A percentile compares a stretch with the other conserved stretches of the same genome.
Evolutionary conservation across 2,888 invertebrate genomes (phyloP).

Genomic region (Drosophila testacea): DNA sequence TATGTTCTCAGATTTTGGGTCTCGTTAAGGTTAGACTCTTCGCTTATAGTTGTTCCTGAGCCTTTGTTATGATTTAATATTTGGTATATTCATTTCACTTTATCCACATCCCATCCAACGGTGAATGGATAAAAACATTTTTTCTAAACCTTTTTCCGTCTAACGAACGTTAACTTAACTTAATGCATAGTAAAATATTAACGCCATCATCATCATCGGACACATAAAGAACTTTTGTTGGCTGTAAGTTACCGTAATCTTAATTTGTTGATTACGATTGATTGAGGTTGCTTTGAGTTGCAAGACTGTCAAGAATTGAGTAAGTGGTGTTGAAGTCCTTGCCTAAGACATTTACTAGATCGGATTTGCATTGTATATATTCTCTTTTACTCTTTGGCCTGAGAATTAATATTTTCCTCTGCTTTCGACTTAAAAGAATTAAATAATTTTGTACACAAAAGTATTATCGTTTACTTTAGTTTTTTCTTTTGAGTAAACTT

Average conservation of each 20-base stretch:
- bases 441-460: too few species aligned
- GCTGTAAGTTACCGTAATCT: slow-evolving; percentile 2
- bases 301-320: too few species aligned
- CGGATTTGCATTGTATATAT: too few species aligned
- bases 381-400: too few species aligned
- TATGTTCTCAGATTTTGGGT: not conserved
- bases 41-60: slow-evolving; percentile 20
- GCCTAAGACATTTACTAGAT: too few species aligned
- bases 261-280: not conserved
- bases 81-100: slow-evolving; percentile 58
- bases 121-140: slow-evolving; percentile 14
- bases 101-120: slow-evolving; percentile 9
- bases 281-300: not conserved
- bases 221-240: not conserved
- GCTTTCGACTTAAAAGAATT: too few species aligned
- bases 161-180: slow-evolving; percentile 35
- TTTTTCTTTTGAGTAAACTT: too few species aligned
- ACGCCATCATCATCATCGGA: slow-evolving; percentile 33
- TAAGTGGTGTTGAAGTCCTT: too few species aligned
- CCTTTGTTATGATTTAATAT: slow-evolving; percentile 64
- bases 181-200: slow-evolving; percentile 15
- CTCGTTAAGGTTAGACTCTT: not conserved
- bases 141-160: slow-evolving; percentile 29
- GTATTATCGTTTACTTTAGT: too few species aligned
- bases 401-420: too few species aligned